phyloP scores from a whole-genome alignment of 2,888 invertebrate species.

The Dicyrtoma fusca region DNA sequence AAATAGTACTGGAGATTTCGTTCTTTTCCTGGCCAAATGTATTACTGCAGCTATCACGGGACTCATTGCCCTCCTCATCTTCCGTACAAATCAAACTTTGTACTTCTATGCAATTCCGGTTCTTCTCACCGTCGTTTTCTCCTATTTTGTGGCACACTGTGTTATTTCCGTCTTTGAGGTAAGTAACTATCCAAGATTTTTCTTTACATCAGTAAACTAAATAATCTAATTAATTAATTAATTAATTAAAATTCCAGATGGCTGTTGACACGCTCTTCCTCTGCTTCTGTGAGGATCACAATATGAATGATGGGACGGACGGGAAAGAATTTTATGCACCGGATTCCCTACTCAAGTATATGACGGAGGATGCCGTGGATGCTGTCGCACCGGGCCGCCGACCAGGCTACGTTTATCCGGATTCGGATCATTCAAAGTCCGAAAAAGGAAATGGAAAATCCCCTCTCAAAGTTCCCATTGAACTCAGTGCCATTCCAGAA shows the following conservation, averaged over 20 bases:
- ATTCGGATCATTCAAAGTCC: slow-evolving; percentile 16
- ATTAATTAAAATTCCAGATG: slow-evolving; percentile 67
- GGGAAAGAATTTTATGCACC: slow-evolving; percentile 51
- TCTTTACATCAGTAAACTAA: too few relatives aligned
- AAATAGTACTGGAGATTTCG: slow-evolving; percentile 90
- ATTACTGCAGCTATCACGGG: slow-evolving; percentile 83
- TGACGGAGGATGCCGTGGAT: slow-evolving; percentile 53
- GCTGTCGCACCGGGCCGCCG: slow-evolving; percentile 42
- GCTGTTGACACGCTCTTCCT: slow-evolving; percentile 91
- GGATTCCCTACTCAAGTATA: slow-evolving; percentile 41
- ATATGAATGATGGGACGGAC: slow-evolving; percentile 69
- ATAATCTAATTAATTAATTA: slow-evolving; percentile 10
- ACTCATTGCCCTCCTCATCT: slow-evolving; percentile 73
- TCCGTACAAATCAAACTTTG: slow-evolving; percentile 73
- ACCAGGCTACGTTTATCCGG: background rate
- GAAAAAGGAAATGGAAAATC: background rate
- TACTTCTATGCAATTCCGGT: slow-evolving; percentile 86
- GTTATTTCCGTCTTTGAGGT: slow-evolving; percentile 93
- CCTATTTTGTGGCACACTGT: slow-evolving; percentile 91
- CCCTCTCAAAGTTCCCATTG: slow-evolving; percentile 22
- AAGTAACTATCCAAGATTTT: too few relatives aligned
- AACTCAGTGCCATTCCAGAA: slow-evolving; percentile 44
- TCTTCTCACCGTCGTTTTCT: slow-evolving; percentile 78
- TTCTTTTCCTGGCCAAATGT: slow-evolving; percentile 81
- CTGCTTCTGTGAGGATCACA: slow-evolving; percentile 91